phyloP scores from a whole-genome alignment of 1,140 invertebrate species.

The Hylyphantes graminicola region DNA sequence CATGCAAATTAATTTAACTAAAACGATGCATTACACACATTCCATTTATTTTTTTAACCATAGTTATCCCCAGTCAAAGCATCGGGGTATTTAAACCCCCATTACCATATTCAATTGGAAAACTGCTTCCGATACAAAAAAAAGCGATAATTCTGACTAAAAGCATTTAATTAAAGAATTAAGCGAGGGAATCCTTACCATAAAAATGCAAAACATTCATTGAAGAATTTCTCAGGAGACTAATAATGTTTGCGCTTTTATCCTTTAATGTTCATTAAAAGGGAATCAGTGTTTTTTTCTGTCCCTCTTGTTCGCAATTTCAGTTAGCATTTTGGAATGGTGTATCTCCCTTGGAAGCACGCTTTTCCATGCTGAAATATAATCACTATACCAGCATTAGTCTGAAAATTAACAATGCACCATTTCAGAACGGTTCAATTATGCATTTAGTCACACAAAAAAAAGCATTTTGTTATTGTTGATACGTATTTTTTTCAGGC shows the following conservation, averaged over 20 bases:
- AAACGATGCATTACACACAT: background rate
- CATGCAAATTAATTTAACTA: constrained; percentile 16
- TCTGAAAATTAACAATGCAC: too few species aligned
- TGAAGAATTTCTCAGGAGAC: constrained; percentile 12
- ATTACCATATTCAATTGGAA: constrained; percentile 21
- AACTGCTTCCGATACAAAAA: constrained; percentile 1
- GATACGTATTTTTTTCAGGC: too few species aligned
- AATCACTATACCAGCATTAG: too few species aligned
- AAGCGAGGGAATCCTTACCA: constrained; percentile 5
- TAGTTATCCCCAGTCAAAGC: background rate
- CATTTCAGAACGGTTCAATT: too few species aligned
- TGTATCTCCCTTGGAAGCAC: background rate
- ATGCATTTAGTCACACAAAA: too few species aligned
- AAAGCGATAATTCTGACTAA: background rate
- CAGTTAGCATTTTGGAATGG: background rate
- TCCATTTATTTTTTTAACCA: background rate
- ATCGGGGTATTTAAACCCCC: constrained; percentile 18
- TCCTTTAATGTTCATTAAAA: constrained; percentile 23
- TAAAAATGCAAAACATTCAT: background rate
- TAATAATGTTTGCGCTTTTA: background rate
- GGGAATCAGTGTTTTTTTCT: constrained; percentile 8
- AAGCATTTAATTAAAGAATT: constrained; percentile 34
- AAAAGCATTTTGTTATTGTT: too few species aligned
- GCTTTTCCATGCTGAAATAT: too few species aligned
- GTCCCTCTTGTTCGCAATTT: background rate